phyloP scores from a whole-genome alignment of 1,140 invertebrate genomes.

The Lutraria rhynchaena region DNA sequence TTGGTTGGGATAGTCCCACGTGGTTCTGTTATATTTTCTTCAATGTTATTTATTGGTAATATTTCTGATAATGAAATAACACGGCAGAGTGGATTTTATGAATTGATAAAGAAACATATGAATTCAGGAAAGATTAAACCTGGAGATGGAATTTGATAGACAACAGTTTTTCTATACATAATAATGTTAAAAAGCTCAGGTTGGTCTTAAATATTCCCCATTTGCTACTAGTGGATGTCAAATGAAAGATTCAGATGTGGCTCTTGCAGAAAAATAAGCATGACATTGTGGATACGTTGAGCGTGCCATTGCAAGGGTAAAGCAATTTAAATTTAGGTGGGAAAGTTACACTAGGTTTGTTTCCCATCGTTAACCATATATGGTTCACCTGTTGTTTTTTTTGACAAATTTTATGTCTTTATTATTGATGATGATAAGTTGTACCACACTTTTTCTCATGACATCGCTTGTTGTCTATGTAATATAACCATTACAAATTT shows the following conservation, averaged over 20 bases:
- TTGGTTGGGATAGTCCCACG: constrained; percentile 30
- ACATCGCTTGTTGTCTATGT: no score
- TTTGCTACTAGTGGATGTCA: no score
- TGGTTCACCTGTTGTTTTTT: no score
- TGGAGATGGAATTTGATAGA: constrained; percentile 11
- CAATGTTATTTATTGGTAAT: neutral
- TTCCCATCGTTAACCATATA: no score
- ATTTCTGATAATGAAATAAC: constrained; percentile 26
- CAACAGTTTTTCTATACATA: constrained; percentile 1
- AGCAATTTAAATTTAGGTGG: constrained; percentile 11
- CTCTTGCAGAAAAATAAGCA: neutral
- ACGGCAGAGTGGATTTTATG: neutral
- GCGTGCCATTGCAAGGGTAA: neutral
- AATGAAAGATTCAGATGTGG: neutral
- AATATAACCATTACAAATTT: no score
- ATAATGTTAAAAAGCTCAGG: neutral
- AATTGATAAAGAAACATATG: neutral
- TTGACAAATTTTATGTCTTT: no score
- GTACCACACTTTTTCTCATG: no score
- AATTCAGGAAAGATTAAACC: neutral
- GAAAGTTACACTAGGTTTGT: no score
- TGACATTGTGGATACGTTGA: neutral
- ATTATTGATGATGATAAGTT: no score
- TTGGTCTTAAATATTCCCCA: neutral
- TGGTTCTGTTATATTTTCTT: constrained; percentile 27